These are phyloP conservation scores for Drosophila sordidapex DNA, from an alignment of 2,888 invertebrate genomes.

Conservation along the genomic window DNA sequence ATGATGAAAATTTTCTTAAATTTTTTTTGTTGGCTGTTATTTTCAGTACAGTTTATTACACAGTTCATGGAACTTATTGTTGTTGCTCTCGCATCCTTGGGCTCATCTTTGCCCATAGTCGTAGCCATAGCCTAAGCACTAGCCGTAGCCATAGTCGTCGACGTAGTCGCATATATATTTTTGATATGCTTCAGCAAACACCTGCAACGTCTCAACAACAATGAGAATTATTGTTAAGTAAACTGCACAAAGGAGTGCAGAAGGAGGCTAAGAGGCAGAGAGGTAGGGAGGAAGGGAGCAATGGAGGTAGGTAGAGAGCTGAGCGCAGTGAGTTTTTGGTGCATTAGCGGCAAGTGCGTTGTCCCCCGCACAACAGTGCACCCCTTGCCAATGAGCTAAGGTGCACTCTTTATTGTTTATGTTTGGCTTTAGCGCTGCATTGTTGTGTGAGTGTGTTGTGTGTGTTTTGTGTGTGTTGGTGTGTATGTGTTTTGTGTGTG, in stretches of 20 bases:
- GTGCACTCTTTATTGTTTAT: constrained; percentile 67
- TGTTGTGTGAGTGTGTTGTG: constrained; percentile 21
- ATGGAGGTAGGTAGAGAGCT: constrained; percentile 1
- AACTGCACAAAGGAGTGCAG: constrained; percentile 50
- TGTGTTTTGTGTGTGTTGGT: constrained; percentile 4
- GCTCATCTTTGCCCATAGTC: constrained; percentile 3
- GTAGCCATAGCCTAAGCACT: constrained; percentile 1
- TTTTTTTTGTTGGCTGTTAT: neutral
- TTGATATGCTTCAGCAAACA: constrained; percentile 77
- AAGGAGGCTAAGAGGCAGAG: neutral
- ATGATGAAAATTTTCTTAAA: neutral
- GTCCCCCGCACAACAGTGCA: constrained; percentile 6
- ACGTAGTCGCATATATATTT: constrained; percentile 58
- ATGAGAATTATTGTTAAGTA: constrained; percentile 75
- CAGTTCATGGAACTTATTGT: constrained; percentile 23
- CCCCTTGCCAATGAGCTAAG: constrained; percentile 2
- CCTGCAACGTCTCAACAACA: constrained; percentile 81
- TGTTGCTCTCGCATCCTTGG: neutral
- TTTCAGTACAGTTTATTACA: neutral
- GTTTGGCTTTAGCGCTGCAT: constrained; percentile 41
- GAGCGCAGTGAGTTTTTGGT: constrained; percentile 62
- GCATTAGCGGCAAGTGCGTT: constrained; percentile 73
- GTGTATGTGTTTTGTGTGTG: constrained; percentile 4
- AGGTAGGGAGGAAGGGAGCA: constrained; percentile 4
- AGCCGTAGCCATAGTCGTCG: neutral